A percentile compares a stretch with the other conserved stretches of the same genome.
These are phyloP conservation scores for Vulpes ferrilata DNA, from an alignment of 2,113 vertebrate genomes.

Conservation along the genomic window DNA sequence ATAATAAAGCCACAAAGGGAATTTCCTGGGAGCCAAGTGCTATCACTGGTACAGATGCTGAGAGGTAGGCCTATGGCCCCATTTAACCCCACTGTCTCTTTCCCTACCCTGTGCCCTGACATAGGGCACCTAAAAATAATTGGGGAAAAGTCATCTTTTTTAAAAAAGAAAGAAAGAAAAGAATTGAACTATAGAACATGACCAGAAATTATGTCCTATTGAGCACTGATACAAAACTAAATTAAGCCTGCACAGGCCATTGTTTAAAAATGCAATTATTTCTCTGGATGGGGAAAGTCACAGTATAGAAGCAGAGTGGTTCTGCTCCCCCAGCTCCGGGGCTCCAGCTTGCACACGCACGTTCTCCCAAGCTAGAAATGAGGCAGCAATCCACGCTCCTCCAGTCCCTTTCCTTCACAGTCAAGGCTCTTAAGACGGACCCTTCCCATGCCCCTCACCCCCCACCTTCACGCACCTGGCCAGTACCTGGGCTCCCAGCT, in stretches of 20 bases:
- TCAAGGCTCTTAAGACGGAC: background rate
- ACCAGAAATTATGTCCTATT: slow-evolving; percentile 55
- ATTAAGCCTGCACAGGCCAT: slow-evolving; percentile 61
- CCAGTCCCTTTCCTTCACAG: accelerated
- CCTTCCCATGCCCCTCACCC: background rate
- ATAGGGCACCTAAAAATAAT: slow-evolving; percentile 57
- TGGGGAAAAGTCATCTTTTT: slow-evolving; percentile 27
- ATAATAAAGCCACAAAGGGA: slow-evolving; percentile 29
- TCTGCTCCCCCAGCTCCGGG: background rate
- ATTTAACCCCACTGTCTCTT: background rate
- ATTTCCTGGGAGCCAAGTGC: background rate
- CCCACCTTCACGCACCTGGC: no score
- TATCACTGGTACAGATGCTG: background rate
- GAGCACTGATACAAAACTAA: slow-evolving; percentile 63
- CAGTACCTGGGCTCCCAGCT: background rate
- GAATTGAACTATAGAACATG: slow-evolving; percentile 55
- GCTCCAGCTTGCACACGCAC: background rate
- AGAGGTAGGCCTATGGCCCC: background rate
- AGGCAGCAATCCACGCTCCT: background rate
- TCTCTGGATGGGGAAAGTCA: background rate
- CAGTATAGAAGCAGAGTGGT: background rate
- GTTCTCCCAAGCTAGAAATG: background rate
- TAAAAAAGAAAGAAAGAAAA: background rate
- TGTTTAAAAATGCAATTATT: slow-evolving; percentile 73
- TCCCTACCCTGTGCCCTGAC: background rate